phyloP scores from a whole-genome alignment of 2,888 invertebrate genomes.

The Meloe dianella region DNA sequence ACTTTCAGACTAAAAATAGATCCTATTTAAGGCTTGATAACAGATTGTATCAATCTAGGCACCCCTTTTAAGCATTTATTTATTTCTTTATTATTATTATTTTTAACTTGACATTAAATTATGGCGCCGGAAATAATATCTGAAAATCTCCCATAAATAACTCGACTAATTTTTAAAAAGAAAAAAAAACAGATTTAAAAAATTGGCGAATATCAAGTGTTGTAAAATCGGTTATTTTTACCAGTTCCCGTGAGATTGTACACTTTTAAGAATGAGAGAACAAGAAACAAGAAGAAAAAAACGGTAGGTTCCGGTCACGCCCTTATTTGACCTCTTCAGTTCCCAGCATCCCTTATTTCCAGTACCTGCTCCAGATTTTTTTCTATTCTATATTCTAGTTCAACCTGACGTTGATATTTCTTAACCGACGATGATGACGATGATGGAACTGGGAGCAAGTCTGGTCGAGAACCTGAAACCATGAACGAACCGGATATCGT shows the following conservation, averaged over 20 bases:
- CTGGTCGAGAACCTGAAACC: conserved; percentile 17
- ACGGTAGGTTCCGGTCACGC: conserved; percentile 28
- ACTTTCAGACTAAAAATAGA: conserved; percentile 1
- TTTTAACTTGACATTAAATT: conserved; percentile 4
- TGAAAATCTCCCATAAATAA: not conserved
- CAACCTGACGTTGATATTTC: conserved; percentile 23
- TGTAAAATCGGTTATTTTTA: conserved; percentile 24
- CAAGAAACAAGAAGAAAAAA: not conserved
- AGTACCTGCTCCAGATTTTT: conserved; percentile 33
- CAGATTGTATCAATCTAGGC: not conserved
- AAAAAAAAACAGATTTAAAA: not conserved
- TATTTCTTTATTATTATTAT: not conserved
- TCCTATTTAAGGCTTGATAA: not conserved
- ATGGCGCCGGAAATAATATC: conserved; percentile 6
- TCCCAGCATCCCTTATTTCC: conserved; percentile 10
- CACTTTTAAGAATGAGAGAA: not conserved
- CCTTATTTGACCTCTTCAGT: conserved; percentile 21
- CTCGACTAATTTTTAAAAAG: not conserved
- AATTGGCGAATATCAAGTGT: conserved; percentile 24
- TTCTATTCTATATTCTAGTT: not conserved
- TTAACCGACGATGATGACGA: conserved; percentile 19
- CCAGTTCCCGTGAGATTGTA: conserved; percentile 21
- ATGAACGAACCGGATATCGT: conserved; percentile 24
- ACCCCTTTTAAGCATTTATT: not conserved
- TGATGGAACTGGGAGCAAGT: conserved; percentile 26